Evolutionary conservation across 2,888 invertebrate species (phyloP), one percentile per base, ranked within the genome.

Genomic region (Hartigia nigra): DNA sequence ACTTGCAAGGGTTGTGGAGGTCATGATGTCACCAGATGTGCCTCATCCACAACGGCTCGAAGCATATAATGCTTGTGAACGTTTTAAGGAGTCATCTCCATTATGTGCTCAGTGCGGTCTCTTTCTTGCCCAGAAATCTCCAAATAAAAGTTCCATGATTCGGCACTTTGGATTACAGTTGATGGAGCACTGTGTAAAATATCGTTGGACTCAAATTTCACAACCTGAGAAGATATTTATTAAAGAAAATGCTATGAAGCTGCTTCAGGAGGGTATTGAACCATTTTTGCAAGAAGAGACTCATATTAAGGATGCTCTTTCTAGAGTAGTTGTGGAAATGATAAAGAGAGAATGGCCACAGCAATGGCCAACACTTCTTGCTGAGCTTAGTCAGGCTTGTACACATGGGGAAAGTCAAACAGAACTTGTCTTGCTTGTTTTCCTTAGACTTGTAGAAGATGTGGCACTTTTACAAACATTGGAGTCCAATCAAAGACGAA

Each of bases 301-400:
- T 14, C 97, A 97, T 87, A 94, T 97, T 85, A 97, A 97, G 91
- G 97, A 97, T 91, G 97, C 96, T 1, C 91, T 97, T 4, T 96
- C 98, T 23, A 94, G 98, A 75, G 96, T 98, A n/a, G 95, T 98
- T 77, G 98, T 99, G 0, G 98, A 99, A 92, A 98, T 99, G 95
- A 96, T 98, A 77, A 98, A 98, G 90, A 93, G 98, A 12, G 98
- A 98, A 91, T 99, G 98, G 99, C 99, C 99, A 0, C 98, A 98
- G 90, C 97, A 98, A 84, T 99, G 98, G 98, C 96, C 97, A 0
- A 95, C 96, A 0, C 91, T 99, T 55, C 91, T 98, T 39, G 93
- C 94, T 0, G 98, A 98, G 90, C 93, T 98, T 1, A 96, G 96
- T 80, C 95, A 95, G 86, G 95, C 97, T 1, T 97, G 97, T 90